Base-by-base conservation (phyloP, 2,113 vertebrate genomes). In the Cinclus mexicanus region DNA sequence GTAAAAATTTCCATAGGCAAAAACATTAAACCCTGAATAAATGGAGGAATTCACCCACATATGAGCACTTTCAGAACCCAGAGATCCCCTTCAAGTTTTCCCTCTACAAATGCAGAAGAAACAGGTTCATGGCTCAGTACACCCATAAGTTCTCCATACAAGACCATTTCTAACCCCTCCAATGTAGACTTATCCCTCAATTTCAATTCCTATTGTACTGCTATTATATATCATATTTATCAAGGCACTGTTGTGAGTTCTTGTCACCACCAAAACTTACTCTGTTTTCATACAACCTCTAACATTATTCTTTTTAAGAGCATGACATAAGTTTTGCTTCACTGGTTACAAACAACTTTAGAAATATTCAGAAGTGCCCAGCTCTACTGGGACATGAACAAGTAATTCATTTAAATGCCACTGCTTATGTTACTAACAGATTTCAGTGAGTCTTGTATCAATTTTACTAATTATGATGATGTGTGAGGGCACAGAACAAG, bases 1-100 rank as follows among this genome's bases (percentile, higher is more conserved):
- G n/a, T 37, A 91, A 93, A 90, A 90, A 92, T 83, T 67, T 83
- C 79, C 79, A 88, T 33, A 44, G 42, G 55, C n/a, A 94, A 90
- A 93, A 92, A 41, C 56, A 83, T 65, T 42, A 83, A 93, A 76
- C 8, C 5, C 41, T 59, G 71, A 83, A 74, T 47, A 83, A 82
- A 88, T 13, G 2, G 29, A 80, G 41, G 33, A 70, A 67, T 83
- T 95, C 26, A 81, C 21, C 25, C 52, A 44, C 11, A 52, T 63
- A 31, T 3, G 41, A 76, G 33, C n/a, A 59, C 20, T 35, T 93
- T 39, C 44, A 84, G 61, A 37, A 71, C 33, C 42, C 28, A 55
- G 14, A 87, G 44, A 78, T 52, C 33, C 5, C 24, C 41, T 89
- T 79, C 1, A 3, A 56, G 16, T n/a, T 75, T 70, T 75, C 31